Evolutionary conservation across 2,888 invertebrate species (phyloP), one percentile per base, ranked within the genome.

Genomic region (Parnassius glacialis): DNA sequence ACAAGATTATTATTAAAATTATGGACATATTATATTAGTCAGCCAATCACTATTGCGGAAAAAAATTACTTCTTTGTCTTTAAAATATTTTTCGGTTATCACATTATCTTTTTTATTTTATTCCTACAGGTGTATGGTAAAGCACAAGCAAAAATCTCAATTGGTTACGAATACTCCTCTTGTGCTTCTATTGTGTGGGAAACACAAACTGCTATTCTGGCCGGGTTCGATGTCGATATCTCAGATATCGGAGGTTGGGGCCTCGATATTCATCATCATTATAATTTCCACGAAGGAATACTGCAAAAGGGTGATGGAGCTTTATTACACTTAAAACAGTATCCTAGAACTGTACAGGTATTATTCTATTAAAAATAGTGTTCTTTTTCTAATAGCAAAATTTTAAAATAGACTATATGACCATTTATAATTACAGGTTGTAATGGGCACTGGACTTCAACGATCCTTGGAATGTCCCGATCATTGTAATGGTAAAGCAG

Each of bases 241-340:
- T 98, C 99, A 0, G 98, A 98, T 81, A 96, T 99, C 60, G 99
- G 99, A 1, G 98, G 98, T 54, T 99, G 99, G 99, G 98, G 99
- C 57, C 91, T 99, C 60, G 97, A 99, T 82, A 97, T 99, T 67
- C 99, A 99, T 87, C 99, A 99, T 86, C 97, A 98, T 84, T 99
- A 99, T 87, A 99, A 99, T 85, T 98, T 98, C 93, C 97, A 98
- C 79, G 98, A 99, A 92, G 99, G 97, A 25, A 98, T 99, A 67
- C 92, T 99, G 52, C 99, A 99, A 84, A 98, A 98, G 83, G 99
- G 99, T 48, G 98, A 99, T 79, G 99, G 99, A 60, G 97, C 97
- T 2, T 96, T 98, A 52, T 93, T 99, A 45, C 98, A 99, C 84
- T 94, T 99, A 85, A 98, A 97, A 78, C 96, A 97, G 78, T 97